phyloP scores from a whole-genome alignment of 2,888 invertebrate species.

The Galerucella calmariensis region DNA sequence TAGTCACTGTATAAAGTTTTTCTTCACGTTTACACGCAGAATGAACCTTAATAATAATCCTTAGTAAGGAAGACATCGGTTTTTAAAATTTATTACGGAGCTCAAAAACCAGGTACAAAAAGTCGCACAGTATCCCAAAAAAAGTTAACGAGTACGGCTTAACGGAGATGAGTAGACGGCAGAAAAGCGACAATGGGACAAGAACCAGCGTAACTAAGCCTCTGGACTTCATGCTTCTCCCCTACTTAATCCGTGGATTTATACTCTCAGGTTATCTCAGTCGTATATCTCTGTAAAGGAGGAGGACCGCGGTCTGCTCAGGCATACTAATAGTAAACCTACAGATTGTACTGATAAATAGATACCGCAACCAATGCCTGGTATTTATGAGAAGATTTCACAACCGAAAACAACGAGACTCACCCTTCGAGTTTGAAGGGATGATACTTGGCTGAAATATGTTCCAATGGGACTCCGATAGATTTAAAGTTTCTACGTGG shows the following conservation, averaged over 20 bases:
- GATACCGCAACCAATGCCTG: constrained; percentile 63
- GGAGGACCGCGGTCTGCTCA: constrained; percentile 62
- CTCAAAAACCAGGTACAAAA: constrained; percentile 24
- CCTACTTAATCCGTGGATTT: constrained; percentile 63
- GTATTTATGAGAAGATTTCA: constrained; percentile 57
- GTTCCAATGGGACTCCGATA: constrained; percentile 3
- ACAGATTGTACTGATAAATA: constrained; percentile 65
- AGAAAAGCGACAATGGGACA: constrained; percentile 55
- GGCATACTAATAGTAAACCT: constrained; percentile 66
- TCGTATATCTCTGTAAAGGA: constrained; percentile 61
- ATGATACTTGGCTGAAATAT: constrained; percentile 16
- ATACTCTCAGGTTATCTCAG: constrained; percentile 65
- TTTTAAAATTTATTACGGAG: constrained; percentile 17
- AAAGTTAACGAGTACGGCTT: constrained; percentile 34
- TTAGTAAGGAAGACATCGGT: constrained; percentile 19
- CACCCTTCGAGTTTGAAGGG: constrained; percentile 20
- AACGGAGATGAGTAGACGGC: constrained; percentile 31
- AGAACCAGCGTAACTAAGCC: constrained; percentile 60
- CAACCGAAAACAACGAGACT: constrained; percentile 19
- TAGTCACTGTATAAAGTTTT: too few relatives aligned
- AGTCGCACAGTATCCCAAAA: constrained; percentile 19
- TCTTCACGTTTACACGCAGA: background rate
- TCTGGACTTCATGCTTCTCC: constrained; percentile 58
- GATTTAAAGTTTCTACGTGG: too few relatives aligned
- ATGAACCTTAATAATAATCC: constrained; percentile 13